Conservation (phyloP, 2,797 vertebrate genomes). For the Gadopsis marmoratus region DNA sequence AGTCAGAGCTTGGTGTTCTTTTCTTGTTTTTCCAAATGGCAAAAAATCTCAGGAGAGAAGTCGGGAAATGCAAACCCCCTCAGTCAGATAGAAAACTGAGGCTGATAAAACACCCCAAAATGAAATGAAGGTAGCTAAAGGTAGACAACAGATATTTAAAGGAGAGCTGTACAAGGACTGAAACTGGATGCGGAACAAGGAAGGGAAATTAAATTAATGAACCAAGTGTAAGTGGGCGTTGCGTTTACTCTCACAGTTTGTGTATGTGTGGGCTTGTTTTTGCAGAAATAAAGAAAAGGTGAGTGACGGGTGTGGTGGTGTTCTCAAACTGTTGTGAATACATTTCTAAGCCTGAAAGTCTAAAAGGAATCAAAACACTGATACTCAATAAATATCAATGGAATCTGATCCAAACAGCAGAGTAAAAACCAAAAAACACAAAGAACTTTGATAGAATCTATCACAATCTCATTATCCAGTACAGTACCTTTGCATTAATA, state of each 20-base stretch:
- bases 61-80: conserved; percentile 5
- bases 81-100: background rate
- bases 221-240: conserved; percentile 2
- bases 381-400: conserved; percentile 34
- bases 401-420: conserved; percentile 14
- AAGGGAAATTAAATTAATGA: conserved; percentile 38
- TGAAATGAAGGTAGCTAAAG: background rate
- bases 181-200: conserved; percentile 12
- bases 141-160: conserved; percentile 15
- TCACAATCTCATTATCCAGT: background rate
- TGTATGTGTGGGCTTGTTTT: conserved; percentile 26
- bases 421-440: background rate
- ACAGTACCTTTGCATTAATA: background rate
- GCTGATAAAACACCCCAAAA: background rate
- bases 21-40: background rate
- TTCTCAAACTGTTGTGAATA: conserved; percentile 37
- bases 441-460: background rate
- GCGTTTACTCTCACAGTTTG: conserved; percentile 26
- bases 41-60: background rate
- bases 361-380: conserved; percentile 21
- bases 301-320: conserved; percentile 20
- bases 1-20: background rate
- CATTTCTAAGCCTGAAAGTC: conserved; percentile 31
- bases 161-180: conserved; percentile 11
- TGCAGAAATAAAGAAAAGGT: conserved; percentile 23